phyloP scores from a whole-genome alignment of 2,888 invertebrate species.

The Notodonta ziczac region DNA sequence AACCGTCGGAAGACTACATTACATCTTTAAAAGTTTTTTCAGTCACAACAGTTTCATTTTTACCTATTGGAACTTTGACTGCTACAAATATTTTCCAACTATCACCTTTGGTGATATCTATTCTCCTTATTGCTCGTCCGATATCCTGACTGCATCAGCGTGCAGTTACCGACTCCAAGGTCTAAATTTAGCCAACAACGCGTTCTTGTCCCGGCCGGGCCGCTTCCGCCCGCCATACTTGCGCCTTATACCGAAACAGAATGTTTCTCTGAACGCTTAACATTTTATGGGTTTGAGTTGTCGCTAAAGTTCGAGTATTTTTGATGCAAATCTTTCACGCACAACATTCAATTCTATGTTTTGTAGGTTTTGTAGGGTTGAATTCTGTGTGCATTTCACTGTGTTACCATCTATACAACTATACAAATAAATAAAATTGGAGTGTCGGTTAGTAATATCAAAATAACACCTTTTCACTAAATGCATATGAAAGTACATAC shows the following conservation, averaged over 20 bases:
- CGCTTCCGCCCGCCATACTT: constrained; percentile 67
- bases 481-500: too few species aligned
- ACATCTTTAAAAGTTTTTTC: neutral
- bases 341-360: too few species aligned
- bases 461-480: too few species aligned
- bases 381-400: neutral
- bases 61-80: neutral
- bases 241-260: constrained; percentile 23
- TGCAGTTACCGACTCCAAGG: constrained; percentile 31
- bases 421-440: too few species aligned
- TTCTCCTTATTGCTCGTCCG: constrained; percentile 13
- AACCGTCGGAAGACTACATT: neutral
- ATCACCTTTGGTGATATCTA: neutral
- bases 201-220: constrained; percentile 69
- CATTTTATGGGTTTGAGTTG: constrained; percentile 38
- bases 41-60: too few species aligned
- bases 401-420: too few species aligned
- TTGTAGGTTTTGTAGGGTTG: too few species aligned
- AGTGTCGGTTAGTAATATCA: too few species aligned
- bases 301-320: constrained; percentile 22
- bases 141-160: constrained; percentile 31
- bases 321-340: neutral
- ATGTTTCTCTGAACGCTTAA: constrained; percentile 36
- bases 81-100: neutral
- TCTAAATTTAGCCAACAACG: constrained; percentile 81